phyloP scores from a whole-genome alignment of 2,113 vertebrate species.

The Boulengeromyrus knoepffleri region DNA sequence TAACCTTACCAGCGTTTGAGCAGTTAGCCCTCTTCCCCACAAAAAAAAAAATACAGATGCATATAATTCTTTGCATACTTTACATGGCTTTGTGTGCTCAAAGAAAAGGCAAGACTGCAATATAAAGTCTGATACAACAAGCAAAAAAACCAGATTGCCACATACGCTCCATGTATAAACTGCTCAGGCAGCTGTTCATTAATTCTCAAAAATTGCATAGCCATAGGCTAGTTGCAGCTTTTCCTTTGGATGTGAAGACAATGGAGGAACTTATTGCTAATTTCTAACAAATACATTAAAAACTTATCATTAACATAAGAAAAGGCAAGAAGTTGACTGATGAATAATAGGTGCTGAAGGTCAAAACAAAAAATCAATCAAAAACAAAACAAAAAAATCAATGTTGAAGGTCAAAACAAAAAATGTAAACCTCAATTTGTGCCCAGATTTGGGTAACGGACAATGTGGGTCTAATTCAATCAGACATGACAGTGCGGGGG shows the following conservation, averaged over 20 bases:
- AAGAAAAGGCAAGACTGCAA: neutral
- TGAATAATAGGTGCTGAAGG: slow-evolving; percentile 14
- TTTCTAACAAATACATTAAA: neutral
- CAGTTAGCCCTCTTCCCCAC: neutral
- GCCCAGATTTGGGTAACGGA: slow-evolving; percentile 27
- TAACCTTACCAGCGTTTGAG: neutral
- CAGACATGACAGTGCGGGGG: neutral
- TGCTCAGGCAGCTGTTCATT: slow-evolving; percentile 38
- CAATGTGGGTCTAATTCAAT: slow-evolving; percentile 8
- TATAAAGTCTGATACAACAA: slow-evolving; percentile 19
- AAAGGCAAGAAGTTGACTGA: slow-evolving; percentile 10
- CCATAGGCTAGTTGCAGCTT: slow-evolving; percentile 26
- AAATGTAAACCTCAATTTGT: neutral
- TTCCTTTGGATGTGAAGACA: neutral
- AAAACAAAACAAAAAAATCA: too few species aligned
- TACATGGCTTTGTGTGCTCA: neutral
- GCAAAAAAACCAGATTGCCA: neutral
- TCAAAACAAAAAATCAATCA: neutral
- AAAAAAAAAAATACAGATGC: neutral
- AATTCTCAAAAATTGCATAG: slow-evolving; percentile 55
- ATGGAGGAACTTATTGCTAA: neutral
- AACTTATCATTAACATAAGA: neutral
- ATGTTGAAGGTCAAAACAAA: neutral
- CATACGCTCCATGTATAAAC: slow-evolving; percentile 33
- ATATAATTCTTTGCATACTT: neutral